Conservation (phyloP, 1,140 invertebrate genomes). For the Zeugodacus cucurbitae region DNA sequence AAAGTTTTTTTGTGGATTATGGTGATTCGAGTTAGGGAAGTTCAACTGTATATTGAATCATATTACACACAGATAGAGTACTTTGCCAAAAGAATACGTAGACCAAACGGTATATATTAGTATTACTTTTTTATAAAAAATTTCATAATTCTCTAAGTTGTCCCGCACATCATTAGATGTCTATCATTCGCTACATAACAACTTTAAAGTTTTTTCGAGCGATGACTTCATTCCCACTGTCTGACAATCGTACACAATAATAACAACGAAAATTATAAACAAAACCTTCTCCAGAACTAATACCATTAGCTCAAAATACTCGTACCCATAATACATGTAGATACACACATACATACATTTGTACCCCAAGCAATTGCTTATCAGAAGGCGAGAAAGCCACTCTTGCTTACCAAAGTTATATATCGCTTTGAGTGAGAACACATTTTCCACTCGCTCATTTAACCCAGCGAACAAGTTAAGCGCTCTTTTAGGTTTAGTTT, state of each 20-base stretch:
- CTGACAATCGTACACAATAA: not conserved
- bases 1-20: too few relatives aligned
- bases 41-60: too few relatives aligned
- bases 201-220: slow-evolving; percentile 17
- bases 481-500: too few relatives aligned
- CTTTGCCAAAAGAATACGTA: too few relatives aligned
- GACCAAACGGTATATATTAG: too few relatives aligned
- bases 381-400: not conserved
- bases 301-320: not conserved
- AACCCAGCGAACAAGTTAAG: not conserved
- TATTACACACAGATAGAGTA: too few relatives aligned
- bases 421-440: not conserved
- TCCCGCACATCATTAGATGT: not conserved
- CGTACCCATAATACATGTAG: not conserved
- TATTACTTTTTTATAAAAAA: not conserved
- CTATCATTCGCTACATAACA: not conserved
- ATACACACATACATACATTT: not conserved
- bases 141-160: not conserved
- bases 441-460: not conserved
- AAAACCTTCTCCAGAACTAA: not conserved
- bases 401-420: not conserved
- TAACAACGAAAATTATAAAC: not conserved
- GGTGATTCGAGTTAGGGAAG: too few relatives aligned
- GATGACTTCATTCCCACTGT: not conserved
- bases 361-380: not conserved